These are phyloP conservation scores for Epizoanthus fatuus DNA, from an alignment of 92 coral and sea anemone species.

Conservation along the genomic window DNA sequence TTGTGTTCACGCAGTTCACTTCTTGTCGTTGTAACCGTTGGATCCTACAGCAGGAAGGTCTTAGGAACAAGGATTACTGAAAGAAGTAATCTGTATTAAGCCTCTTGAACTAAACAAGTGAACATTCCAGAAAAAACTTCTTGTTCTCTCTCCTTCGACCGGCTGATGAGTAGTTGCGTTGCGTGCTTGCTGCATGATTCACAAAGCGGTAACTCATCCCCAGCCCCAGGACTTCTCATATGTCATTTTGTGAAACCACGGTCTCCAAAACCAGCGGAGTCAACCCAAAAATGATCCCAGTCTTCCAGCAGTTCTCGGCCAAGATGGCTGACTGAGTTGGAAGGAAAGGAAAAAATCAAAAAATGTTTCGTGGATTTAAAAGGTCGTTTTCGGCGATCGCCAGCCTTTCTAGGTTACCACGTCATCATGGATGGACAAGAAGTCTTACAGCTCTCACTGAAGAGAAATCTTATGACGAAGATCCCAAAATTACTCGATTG, in stretches of 20 bases:
- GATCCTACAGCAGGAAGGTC: slow-evolving; percentile 3
- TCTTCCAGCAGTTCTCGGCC: neutral
- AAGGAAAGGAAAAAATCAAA: neutral
- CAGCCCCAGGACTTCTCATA: slow-evolving; percentile 15
- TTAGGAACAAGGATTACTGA: slow-evolving; percentile 35
- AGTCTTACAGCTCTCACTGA: slow-evolving; percentile 11
- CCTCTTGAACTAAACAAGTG: slow-evolving; percentile 24
- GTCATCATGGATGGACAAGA: slow-evolving; percentile 23
- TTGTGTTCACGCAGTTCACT: neutral
- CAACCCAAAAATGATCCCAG: neutral
- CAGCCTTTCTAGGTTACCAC: slow-evolving; percentile 9
- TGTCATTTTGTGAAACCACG: slow-evolving; percentile 20
- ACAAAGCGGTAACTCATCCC: neutral
- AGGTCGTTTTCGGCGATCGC: neutral
- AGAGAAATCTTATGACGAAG: slow-evolving; percentile 44
- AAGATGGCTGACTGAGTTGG: slow-evolving; percentile 8
- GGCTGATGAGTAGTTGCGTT: neutral
- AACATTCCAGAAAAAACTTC: neutral
- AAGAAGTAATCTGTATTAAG: slow-evolving; percentile 14
- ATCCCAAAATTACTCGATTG: slow-evolving; percentile 57
- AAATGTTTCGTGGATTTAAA: neutral
- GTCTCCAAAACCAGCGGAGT: slow-evolving; percentile 8
- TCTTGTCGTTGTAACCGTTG: neutral
- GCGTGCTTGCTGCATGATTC: no score
- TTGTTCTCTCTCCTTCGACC: no score